Percentiles rank a stretch among this genome's conserved stretches.
Evolutionary conservation across 2,797 vertebrate species (phyloP).

Genomic region (Helostoma temminkii): DNA sequence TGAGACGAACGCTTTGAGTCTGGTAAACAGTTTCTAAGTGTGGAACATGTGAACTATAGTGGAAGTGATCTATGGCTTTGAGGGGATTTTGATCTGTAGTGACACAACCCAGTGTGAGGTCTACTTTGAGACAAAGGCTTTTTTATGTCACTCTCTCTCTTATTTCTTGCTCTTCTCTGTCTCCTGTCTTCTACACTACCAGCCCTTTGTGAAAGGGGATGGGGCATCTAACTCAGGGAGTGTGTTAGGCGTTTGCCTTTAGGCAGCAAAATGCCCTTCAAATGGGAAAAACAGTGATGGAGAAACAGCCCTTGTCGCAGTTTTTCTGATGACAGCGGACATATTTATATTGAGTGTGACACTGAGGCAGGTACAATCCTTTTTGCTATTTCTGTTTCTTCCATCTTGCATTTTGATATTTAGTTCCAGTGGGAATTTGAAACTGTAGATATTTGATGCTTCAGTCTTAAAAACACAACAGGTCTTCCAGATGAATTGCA

Average conservation of each 20-base stretch:
- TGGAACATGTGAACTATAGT: slow-evolving; percentile 82
- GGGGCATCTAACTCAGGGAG: slow-evolving; percentile 60
- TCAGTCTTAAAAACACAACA: slow-evolving; percentile 61
- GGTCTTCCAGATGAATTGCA: slow-evolving; percentile 62
- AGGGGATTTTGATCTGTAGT: slow-evolving; percentile 82
- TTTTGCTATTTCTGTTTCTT: slow-evolving; percentile 34
- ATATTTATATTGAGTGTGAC: slow-evolving; percentile 72
- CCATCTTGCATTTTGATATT: slow-evolving; percentile 57
- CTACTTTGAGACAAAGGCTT: slow-evolving; percentile 77
- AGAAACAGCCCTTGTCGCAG: slow-evolving; percentile 74
- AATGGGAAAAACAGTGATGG: slow-evolving; percentile 81
- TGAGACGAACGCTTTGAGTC: slow-evolving; percentile 69
- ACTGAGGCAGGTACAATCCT: slow-evolving; percentile 55
- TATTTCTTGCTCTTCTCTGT: slow-evolving; percentile 42
- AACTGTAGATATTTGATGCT: slow-evolving; percentile 50
- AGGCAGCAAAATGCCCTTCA: slow-evolving; percentile 83
- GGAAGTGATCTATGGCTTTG: slow-evolving; percentile 83
- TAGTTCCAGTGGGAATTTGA: slow-evolving; percentile 52
- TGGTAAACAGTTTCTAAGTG: slow-evolving; percentile 80
- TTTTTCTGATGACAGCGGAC: slow-evolving; percentile 73
- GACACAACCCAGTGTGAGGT: slow-evolving; percentile 83
- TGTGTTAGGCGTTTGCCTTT: slow-evolving; percentile 78
- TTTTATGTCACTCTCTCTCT: slow-evolving; percentile 40
- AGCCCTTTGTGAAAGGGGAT: slow-evolving; percentile 59
- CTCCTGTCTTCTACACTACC: slow-evolving; percentile 68